Evolutionary conservation across 1,140 invertebrate species (phyloP), one percentile per base, ranked within the genome.

Genomic region (Asbolus verrucosus): DNA sequence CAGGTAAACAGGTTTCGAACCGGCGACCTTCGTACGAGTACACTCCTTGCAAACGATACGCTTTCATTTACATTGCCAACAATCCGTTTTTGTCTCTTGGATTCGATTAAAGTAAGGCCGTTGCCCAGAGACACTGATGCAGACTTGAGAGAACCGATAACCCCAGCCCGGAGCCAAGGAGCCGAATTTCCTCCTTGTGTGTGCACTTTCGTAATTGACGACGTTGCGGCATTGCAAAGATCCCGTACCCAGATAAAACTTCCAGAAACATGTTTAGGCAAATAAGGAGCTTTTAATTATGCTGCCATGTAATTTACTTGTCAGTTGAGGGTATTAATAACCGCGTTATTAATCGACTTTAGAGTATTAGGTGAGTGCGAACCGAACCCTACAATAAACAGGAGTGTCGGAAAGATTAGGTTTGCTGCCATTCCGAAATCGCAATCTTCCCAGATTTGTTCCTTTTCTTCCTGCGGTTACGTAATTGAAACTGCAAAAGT

Each of bases 21-120:
- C 60, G 66, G 70, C 54, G 70, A 65, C 66, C 70, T 72, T 72
- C 66, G 63, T 63, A 59, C 39, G 38, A 39, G 54, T 72, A 69
- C 66, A 72, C 70, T 72, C 66, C 70, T 66, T 65, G 70, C 36
- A 61, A 63, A 50, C 60, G 65, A 67, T 71, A 72, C 66, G 70
- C 16, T 65, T 67, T 72, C 70, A 72, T 72, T 72, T 72, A 72
- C 65, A 72, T 72, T 72, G 65, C 60, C 59, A 72, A 69, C 66
- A 72, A 72, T 72, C 54, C 70, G 70, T 69, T 72, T 72, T 72
- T 72, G 70, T 72, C 70, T 72, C 70, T 66, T 61, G 46, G 70
- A 72, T 72, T 67, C 70, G 70, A 72, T 72, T 72, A 72, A 72
- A 72, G 38, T 72, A 69, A 72, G 70, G 70, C 70, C 70, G 69